Conservation (phyloP, 2,797 vertebrate species). For the Coilia nasus region DNA sequence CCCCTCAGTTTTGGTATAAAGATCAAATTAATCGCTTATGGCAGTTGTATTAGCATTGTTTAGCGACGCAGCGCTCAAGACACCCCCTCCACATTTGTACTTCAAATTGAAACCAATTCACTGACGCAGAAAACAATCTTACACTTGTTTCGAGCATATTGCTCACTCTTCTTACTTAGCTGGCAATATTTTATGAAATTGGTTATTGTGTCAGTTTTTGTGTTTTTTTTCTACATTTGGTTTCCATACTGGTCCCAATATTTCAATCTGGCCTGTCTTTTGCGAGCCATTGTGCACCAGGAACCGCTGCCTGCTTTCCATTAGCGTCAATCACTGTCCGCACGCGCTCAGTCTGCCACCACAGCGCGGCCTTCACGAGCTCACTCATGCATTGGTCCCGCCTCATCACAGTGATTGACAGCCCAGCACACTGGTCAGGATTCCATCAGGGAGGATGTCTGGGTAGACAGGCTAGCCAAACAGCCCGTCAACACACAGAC, state of each 20-base stretch:
- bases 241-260: constrained; percentile 50
- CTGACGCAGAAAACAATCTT: constrained; percentile 61
- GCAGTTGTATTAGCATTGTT: constrained; percentile 14
- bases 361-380: constrained; percentile 57
- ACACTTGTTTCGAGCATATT: constrained; percentile 59
- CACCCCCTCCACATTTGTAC: constrained; percentile 41
- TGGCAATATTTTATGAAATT: not conserved
- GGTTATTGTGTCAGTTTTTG: constrained; percentile 3
- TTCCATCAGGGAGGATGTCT: constrained; percentile 61
- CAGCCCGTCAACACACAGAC: constrained; percentile 16
- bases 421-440: constrained; percentile 64
- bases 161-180: not conserved
- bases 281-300: constrained; percentile 53
- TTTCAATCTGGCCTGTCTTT: constrained; percentile 62
- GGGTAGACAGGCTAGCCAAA: constrained; percentile 53
- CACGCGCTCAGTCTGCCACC: constrained; percentile 52
- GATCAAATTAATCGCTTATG: constrained; percentile 12
- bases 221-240: constrained; percentile 5
- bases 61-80: not conserved
- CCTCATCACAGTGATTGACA: constrained; percentile 76
- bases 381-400: constrained; percentile 74
- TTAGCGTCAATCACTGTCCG: constrained; percentile 77
- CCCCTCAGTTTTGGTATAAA: constrained; percentile 15
- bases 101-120: constrained; percentile 73
- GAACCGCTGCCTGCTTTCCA: constrained; percentile 75